Conservation (phyloP, 2,888 invertebrate genomes). For the Prosopocoilus inquinatus region DNA sequence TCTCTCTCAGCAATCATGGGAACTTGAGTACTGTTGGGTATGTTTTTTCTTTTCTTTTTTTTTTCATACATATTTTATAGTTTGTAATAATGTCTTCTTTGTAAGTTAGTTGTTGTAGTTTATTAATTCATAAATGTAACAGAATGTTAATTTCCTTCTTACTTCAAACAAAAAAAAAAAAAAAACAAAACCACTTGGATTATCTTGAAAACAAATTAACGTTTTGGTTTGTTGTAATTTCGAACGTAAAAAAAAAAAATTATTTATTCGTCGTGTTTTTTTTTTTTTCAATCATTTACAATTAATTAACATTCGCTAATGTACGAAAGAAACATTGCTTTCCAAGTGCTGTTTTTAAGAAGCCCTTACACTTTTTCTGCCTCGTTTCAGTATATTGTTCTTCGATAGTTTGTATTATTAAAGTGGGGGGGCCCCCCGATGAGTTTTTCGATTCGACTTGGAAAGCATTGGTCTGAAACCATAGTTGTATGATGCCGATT, state of each 20-base stretch:
- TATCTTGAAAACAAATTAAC: no score
- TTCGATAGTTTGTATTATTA: no score
- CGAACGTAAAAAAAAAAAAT: no score
- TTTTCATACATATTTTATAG: slow-evolving; percentile 39
- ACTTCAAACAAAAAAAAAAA: not conserved
- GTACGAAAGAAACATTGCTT: not conserved
- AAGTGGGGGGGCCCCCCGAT: no score
- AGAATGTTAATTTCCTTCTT: slow-evolving; percentile 8
- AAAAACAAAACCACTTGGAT: not conserved
- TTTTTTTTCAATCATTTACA: no score
- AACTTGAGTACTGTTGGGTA: slow-evolving; percentile 39
- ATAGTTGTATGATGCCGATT: not conserved
- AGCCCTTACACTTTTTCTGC: no score
- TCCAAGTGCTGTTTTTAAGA: no score
- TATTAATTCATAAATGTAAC: slow-evolving; percentile 13
- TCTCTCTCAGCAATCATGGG: slow-evolving; percentile 27
- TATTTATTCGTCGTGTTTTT: slow-evolving; percentile 17
- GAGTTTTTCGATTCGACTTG: no score
- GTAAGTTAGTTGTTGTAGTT: slow-evolving; percentile 36
- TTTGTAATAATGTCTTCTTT: slow-evolving; percentile 19
- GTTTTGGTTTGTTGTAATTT: not conserved
- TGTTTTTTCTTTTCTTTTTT: no score
- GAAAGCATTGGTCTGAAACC: no score
- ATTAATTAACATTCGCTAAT: slow-evolving; percentile 10
- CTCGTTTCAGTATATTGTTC: no score